Base-by-base conservation (phyloP, 1,140 invertebrate species). In the Uloborus diversus region DNA sequence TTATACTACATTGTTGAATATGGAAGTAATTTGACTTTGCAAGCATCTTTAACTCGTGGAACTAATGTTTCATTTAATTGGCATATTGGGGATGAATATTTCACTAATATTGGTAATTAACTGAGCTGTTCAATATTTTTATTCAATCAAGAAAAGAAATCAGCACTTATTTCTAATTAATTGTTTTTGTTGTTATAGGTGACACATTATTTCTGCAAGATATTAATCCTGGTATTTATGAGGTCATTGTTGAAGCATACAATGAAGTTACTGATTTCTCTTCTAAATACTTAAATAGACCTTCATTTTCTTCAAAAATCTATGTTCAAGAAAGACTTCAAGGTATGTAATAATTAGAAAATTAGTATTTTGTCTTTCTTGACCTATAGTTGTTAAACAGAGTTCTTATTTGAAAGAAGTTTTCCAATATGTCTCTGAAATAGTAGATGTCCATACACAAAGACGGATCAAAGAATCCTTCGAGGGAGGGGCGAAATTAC, bases 21-120 rank as follows among this genome's bases (percentile, higher is more conserved):
- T 30, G 20, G 11, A 17, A 23, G 33, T n/a, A 64, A 37, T 47
- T 7, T 71, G 2, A 53, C 14, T 42, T 11, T 80, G 0, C 47
- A 56, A n/a, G 79, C 79, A 9, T 64, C 79, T 7, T 30, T 80
- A 4, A 65, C n/a, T 28, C 23, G 17, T 14, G 79, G 79, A 4
- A 71, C 79, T 13, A 71, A 80, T 71, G 68, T 73, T 1, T 80
- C 79, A 25, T 80, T 53, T 25, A n/a, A n/a, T 27, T 80, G 79
- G 79, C 37, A 28, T 13, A 23, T 80, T 33, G 61, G 47, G 37
- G 33, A 71, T 56, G 17, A 59, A 32, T 35, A 14, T 11, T 30
- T 79, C 25, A 32, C 9, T 17, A 37, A 61, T 25, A 51, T 65
- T 51, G 64, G 76, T 79, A 30, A 75, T 28, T 7, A 9, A 30